phyloP scores from a whole-genome alignment of 2,888 invertebrate genomes.

The Octonoba sinensis region DNA sequence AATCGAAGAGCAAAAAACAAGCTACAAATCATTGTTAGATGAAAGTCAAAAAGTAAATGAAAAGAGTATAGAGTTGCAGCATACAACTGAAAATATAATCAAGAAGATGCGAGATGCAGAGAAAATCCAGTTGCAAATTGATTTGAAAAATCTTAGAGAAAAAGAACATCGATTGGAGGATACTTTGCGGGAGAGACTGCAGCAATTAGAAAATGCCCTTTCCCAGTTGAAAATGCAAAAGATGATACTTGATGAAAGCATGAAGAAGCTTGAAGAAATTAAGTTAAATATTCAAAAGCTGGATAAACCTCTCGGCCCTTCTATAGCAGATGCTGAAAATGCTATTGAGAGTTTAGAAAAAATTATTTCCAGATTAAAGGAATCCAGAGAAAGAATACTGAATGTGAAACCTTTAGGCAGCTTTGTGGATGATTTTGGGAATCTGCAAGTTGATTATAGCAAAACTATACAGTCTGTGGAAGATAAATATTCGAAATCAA shows the following conservation, averaged over 20 bases:
- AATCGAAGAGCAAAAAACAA: conserved; percentile 87
- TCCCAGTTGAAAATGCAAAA: conserved; percentile 86
- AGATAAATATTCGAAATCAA: conserved; percentile 78
- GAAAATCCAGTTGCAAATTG: conserved; percentile 85
- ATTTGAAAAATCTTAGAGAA: conserved; percentile 85
- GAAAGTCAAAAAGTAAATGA: conserved; percentile 68
- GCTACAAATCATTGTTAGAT: conserved; percentile 71
- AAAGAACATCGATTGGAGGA: conserved; percentile 77
- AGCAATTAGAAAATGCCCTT: conserved; percentile 82
- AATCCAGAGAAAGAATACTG: conserved; percentile 70
- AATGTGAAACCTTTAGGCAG: conserved; percentile 76
- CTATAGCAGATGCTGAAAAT: conserved; percentile 90
- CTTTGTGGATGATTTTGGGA: conserved; percentile 79
- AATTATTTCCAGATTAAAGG: conserved; percentile 66
- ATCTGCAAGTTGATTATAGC: conserved; percentile 84
- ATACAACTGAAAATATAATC: conserved; percentile 81
- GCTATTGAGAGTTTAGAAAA: conserved; percentile 74
- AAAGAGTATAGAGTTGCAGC: conserved; percentile 74
- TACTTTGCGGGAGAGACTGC: conserved; percentile 82
- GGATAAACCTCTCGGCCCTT: conserved; percentile 87
- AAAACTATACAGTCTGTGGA: conserved; percentile 87
- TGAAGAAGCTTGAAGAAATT: conserved; percentile 84
- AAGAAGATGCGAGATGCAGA: conserved; percentile 85
- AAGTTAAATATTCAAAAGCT: conserved; percentile 86
- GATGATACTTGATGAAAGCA: conserved; percentile 82